phyloP scores from a whole-genome alignment of 2,113 vertebrate genomes.

The Anas platyrhynchos region DNA sequence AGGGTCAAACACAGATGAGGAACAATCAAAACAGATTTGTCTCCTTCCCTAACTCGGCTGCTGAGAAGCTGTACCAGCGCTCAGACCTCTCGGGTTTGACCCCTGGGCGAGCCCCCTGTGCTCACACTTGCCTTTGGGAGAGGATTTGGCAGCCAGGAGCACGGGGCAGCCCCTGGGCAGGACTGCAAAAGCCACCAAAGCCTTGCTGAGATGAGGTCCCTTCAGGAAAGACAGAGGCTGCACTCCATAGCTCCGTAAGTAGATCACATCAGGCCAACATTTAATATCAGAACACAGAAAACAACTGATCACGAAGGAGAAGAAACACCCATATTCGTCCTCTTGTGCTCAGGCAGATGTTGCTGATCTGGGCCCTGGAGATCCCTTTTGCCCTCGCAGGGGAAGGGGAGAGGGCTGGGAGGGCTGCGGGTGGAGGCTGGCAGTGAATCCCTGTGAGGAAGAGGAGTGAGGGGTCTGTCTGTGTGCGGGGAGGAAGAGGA shows the following conservation, averaged over 20 bases:
- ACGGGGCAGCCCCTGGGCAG: rapidly evolving
- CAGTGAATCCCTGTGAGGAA: neutral
- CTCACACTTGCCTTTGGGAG: neutral
- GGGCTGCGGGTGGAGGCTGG: neutral
- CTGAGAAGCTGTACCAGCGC: neutral
- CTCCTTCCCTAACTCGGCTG: neutral
- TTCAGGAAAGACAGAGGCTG: rapidly evolving
- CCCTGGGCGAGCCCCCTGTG: neutral
- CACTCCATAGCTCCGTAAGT: neutral
- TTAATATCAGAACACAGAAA: rapidly evolving
- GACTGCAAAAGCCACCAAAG: rapidly evolving
- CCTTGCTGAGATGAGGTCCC: neutral
- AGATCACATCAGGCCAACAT: rapidly evolving
- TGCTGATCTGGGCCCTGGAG: neutral
- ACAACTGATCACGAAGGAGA: rapidly evolving
- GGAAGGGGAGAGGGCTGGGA: neutral
- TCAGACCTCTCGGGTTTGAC: neutral
- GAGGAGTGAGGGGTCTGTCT: neutral
- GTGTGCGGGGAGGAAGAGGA: neutral
- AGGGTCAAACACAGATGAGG: neutral
- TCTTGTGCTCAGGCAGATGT: neutral
- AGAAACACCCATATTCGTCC: rapidly evolving
- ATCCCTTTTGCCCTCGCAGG: neutral
- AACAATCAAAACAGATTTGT: neutral
- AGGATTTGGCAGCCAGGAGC: neutral